These are phyloP conservation scores for Drosophila mauritiana DNA, from an alignment of 1,140 invertebrate species.

Conservation along the genomic window DNA sequence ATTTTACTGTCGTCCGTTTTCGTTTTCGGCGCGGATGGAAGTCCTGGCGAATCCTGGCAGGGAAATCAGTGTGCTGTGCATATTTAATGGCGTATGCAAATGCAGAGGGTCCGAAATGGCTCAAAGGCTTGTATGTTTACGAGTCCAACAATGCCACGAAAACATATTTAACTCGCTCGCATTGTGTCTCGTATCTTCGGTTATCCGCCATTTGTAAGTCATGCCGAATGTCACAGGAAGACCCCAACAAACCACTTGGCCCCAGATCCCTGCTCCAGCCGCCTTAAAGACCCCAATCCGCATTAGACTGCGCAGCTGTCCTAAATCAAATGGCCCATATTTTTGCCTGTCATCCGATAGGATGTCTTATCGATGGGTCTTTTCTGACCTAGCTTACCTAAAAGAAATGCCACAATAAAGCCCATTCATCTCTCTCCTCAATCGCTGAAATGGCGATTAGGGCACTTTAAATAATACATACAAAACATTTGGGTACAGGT, in stretches of 20 bases:
- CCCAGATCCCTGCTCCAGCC: slow-evolving; percentile 5
- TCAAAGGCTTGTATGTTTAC: slow-evolving; percentile 73
- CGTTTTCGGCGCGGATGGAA: background rate
- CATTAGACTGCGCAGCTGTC: slow-evolving; percentile 11
- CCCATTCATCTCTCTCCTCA: background rate
- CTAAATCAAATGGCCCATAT: slow-evolving; percentile 45
- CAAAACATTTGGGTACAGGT: background rate
- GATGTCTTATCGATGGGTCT: slow-evolving; percentile 17
- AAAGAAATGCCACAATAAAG: background rate
- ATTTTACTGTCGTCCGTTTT: slow-evolving; percentile 65
- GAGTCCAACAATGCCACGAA: slow-evolving; percentile 52
- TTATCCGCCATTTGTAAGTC: slow-evolving; percentile 39
- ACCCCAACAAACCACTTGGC: slow-evolving; percentile 25
- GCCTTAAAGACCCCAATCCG: slow-evolving; percentile 17
- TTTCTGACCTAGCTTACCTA: slow-evolving; percentile 11
- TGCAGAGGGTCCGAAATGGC: slow-evolving; percentile 48
- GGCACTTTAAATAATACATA: slow-evolving; percentile 1
- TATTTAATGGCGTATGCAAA: slow-evolving; percentile 80
- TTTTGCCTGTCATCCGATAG: slow-evolving; percentile 20
- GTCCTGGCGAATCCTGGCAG: background rate
- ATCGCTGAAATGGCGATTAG: slow-evolving; percentile 9
- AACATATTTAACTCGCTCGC: slow-evolving; percentile 51
- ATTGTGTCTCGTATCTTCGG: slow-evolving; percentile 40
- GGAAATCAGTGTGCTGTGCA: slow-evolving; percentile 70
- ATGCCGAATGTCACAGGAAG: slow-evolving; percentile 35